phyloP scores from a whole-genome alignment of 2,113 vertebrate genomes.

The Raja brachyura region DNA sequence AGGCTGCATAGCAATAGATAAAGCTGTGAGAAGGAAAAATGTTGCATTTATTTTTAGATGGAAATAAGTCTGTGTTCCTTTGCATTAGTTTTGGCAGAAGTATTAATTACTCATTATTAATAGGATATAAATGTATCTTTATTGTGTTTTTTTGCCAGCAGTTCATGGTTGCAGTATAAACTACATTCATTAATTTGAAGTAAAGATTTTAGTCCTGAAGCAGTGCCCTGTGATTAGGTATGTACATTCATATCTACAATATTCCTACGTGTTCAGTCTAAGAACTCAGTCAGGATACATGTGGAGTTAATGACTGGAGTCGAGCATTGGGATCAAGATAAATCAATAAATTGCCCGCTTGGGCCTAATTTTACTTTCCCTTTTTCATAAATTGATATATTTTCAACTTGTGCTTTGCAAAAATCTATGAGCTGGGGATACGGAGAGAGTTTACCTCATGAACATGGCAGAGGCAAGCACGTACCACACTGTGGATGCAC shows the following conservation, averaged over 20 bases:
- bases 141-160: background rate
- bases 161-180: background rate
- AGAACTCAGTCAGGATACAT: background rate
- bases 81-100: background rate
- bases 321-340: background rate
- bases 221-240: background rate
- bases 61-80: background rate
- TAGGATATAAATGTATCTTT: background rate
- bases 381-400: background rate
- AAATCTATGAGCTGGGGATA: background rate
- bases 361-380: background rate
- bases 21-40: background rate
- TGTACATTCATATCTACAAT: background rate
- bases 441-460: background rate
- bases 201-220: background rate
- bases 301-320: background rate
- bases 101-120: conserved; percentile 7
- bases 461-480: background rate
- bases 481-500: background rate
- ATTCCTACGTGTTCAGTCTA: background rate
- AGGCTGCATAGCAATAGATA: background rate
- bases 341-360: background rate
- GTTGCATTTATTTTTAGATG: conserved; percentile 18
- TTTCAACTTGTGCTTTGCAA: background rate
- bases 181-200: background rate